Percentiles rank a stretch among this genome's conserved stretches.
Evolutionary conservation across 2,113 vertebrate genomes (phyloP).

Genomic region (Solenodon paradoxus): DNA sequence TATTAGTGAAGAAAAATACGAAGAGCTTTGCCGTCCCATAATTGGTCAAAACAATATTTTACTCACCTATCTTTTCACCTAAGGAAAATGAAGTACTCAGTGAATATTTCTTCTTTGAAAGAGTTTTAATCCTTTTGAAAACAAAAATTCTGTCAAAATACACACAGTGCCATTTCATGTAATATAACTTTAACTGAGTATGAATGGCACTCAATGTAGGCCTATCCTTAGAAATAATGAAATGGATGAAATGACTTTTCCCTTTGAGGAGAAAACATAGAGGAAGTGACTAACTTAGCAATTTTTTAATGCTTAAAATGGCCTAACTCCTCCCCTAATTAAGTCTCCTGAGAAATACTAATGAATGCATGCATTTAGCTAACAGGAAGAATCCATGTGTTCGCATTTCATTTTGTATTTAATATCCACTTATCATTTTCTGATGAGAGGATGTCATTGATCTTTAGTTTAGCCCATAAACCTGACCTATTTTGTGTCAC

Average conservation of each 20-base stretch:
- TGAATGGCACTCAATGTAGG: not conserved
- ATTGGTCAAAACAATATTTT: not conserved
- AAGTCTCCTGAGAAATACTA: constrained; percentile 2
- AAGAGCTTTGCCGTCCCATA: not conserved
- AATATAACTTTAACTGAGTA: not conserved
- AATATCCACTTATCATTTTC: not conserved
- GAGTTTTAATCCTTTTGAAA: not conserved
- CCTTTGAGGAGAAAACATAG: not conserved
- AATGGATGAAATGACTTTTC: not conserved
- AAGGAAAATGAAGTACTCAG: not conserved
- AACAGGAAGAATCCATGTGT: not conserved
- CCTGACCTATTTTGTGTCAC: not conserved
- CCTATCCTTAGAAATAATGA: not conserved
- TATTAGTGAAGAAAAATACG: not conserved
- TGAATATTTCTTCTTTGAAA: not conserved
- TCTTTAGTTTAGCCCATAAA: not conserved
- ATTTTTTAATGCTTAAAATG: constrained; percentile 8
- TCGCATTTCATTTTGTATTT: not conserved
- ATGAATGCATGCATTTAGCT: not conserved
- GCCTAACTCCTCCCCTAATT: not conserved
- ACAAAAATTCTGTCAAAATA: not conserved
- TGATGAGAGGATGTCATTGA: not conserved
- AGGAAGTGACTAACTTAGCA: not conserved
- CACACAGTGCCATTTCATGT: not conserved
- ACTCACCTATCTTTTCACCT: not conserved